Conservation (phyloP, 2,797 vertebrate genomes). For the Melanotaenia parkinsoni region DNA sequence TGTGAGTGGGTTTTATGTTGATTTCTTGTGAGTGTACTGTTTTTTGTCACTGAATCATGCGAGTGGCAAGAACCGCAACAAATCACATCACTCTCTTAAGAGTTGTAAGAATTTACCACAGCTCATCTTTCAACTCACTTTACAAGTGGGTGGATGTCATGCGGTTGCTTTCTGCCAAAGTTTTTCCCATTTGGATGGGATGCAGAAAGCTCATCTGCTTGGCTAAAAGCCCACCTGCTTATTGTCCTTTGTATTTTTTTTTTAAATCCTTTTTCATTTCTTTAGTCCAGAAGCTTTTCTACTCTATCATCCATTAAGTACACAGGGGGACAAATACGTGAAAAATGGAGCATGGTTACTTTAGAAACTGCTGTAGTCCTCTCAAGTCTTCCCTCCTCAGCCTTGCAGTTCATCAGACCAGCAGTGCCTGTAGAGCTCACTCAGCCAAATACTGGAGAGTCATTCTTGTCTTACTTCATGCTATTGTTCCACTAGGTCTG, state of each 20-base stretch:
- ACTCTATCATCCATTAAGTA: constrained; percentile 2
- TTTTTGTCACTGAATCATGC: constrained; percentile 61
- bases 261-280: constrained; percentile 8
- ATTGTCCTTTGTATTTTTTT: constrained; percentile 12
- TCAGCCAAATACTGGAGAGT: constrained; percentile 45
- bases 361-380: background rate
- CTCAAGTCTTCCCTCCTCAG: constrained; percentile 17
- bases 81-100: constrained; percentile 71
- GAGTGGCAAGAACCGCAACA: constrained; percentile 51
- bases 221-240: constrained; percentile 5
- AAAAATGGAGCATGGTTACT: constrained; percentile 4
- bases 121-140: constrained; percentile 71
- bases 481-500: constrained; percentile 68
- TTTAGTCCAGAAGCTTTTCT: constrained; percentile 9
- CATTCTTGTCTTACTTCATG: constrained; percentile 45
- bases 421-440: constrained; percentile 25
- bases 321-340: background rate
- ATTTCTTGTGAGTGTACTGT: constrained; percentile 68
- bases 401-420: constrained; percentile 36
- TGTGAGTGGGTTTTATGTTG: constrained; percentile 50
- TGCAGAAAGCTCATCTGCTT: constrained; percentile 44
- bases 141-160: constrained; percentile 66
- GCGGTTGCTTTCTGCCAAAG: constrained; percentile 53
- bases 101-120: constrained; percentile 67
- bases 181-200: constrained; percentile 51